Percentiles rank a stretch among this genome's conserved stretches.
phyloP scores from a whole-genome alignment of 53 echinoderm and acorn worm species.

The Arbacia lixula region DNA sequence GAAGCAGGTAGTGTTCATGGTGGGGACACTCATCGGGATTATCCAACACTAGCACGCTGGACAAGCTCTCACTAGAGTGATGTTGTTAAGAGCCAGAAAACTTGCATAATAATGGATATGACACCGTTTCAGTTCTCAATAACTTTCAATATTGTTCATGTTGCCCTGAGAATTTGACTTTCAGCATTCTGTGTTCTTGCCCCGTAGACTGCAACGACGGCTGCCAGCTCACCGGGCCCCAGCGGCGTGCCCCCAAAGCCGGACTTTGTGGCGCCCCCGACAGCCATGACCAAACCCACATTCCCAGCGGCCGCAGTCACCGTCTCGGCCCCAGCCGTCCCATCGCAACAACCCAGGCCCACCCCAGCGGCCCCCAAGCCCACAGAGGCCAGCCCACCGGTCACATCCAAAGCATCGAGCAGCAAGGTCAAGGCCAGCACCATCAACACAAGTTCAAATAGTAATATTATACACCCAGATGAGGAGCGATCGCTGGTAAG shows the following conservation, averaged over 20 bases:
- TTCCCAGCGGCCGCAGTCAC: conserved; percentile 75
- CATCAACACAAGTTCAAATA: conserved; percentile 72
- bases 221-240: conserved; percentile 24
- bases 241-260: background rate
- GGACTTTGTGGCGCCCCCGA: conserved; percentile 44
- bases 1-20: too few species aligned
- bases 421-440: conserved; percentile 64
- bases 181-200: too few species aligned
- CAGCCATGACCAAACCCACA: conserved; percentile 69
- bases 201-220: conserved; percentile 39
- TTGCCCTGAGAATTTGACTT: too few species aligned
- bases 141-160: too few species aligned
- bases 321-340: conserved; percentile 23
- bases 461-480: conserved; percentile 99
- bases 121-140: too few species aligned
- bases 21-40: too few species aligned
- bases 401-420: conserved; percentile 12
- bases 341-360: background rate
- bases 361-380: conserved; percentile 11
- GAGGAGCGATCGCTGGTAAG: conserved; percentile 97
- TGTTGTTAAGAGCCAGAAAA: too few species aligned
- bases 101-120: too few species aligned
- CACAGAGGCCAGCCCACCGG: conserved; percentile 48
- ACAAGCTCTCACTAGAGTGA: too few species aligned
- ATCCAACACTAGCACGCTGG: too few species aligned